phyloP scores from a whole-genome alignment of 1,140 invertebrate genomes.

The Dolichoris vasculosae region DNA sequence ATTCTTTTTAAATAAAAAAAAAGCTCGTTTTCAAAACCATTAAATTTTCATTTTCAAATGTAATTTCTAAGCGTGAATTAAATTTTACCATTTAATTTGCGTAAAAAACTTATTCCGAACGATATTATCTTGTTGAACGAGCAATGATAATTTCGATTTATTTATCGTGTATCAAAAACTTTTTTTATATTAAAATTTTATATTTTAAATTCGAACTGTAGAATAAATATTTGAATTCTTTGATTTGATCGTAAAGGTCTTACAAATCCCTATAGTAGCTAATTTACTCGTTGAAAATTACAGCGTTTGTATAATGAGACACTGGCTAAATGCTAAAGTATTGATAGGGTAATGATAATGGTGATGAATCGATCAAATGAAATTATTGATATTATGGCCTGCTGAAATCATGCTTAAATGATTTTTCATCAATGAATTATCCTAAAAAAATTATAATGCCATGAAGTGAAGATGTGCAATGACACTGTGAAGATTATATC shows the following conservation, averaged over 20 bases:
- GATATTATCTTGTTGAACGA: too few species aligned
- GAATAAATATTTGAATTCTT: not conserved
- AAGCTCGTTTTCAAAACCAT: too few species aligned
- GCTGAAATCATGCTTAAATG: conserved; percentile 28
- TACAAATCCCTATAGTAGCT: not conserved
- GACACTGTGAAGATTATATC: conserved; percentile 22
- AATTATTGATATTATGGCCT: not conserved
- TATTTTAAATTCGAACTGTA: conserved; percentile 6
- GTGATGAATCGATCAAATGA: conserved; percentile 31
- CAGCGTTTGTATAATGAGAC: not conserved
- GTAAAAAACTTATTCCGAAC: too few species aligned
- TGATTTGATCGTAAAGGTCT: not conserved
- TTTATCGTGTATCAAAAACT: too few species aligned
- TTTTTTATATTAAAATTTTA: not conserved
- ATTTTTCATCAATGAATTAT: conserved; percentile 28
- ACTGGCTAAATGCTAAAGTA: conserved; percentile 9
- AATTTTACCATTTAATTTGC: too few species aligned
- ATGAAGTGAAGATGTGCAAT: conserved; percentile 48
- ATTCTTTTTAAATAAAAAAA: too few species aligned
- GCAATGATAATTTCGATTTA: too few species aligned
- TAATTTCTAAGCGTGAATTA: too few species aligned
- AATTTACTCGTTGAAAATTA: not conserved
- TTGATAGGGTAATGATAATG: conserved; percentile 37
- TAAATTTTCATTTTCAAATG: too few species aligned
- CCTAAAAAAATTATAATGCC: conserved; percentile 30